Percentiles rank a stretch among this genome's conserved stretches.
Evolutionary conservation across 2,113 vertebrate genomes (phyloP).

Genomic region (Silurus asotus): DNA sequence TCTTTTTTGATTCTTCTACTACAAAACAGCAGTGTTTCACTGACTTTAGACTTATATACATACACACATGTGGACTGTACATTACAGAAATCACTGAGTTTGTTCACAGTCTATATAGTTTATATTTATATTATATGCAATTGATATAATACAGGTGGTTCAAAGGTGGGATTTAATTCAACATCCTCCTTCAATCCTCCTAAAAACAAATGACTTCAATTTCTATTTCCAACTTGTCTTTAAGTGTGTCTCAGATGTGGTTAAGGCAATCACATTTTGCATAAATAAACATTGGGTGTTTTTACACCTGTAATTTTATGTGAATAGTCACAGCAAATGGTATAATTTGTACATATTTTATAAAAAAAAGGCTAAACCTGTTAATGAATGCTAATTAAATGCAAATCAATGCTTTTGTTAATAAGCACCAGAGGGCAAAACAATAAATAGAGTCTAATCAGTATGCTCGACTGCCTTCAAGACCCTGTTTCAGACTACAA

Average conservation of each 20-base stretch:
- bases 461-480: not conserved
- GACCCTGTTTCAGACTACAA: slow-evolving; percentile 6
- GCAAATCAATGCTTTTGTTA: not conserved
- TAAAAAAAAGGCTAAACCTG: not conserved
- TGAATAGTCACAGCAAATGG: not conserved
- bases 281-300: not conserved
- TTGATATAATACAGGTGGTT: too few species aligned
- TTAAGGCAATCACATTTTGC: not conserved
- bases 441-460: not conserved
- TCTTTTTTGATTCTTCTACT: not conserved
- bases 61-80: not conserved
- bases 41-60: not conserved
- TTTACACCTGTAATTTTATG: not conserved
- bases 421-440: slow-evolving; percentile 9
- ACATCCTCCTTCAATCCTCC: not conserved
- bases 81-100: not conserved
- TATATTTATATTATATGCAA: too few species aligned
- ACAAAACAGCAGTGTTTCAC: not conserved
- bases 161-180: not conserved
- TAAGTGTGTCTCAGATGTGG: not conserved
- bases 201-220: not conserved
- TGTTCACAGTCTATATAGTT: not conserved
- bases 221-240: not conserved
- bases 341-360: not conserved
- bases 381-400: not conserved